Conservation (phyloP, 2,888 invertebrate species). For the Cosmopolites sordidus region DNA sequence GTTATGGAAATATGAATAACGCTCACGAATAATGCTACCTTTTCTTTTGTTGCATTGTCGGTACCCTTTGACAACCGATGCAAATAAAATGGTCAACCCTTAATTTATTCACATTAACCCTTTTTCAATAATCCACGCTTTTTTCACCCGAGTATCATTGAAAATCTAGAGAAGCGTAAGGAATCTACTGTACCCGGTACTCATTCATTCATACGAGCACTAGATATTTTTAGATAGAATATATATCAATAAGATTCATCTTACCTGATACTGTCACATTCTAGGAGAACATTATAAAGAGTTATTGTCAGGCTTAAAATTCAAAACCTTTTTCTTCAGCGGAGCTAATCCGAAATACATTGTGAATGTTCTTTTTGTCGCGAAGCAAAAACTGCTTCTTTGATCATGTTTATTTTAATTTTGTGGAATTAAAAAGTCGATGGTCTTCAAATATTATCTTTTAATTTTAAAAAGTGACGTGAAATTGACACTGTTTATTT, state of each 20-base stretch:
- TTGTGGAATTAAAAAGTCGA: neutral
- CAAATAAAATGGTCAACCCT: constrained; percentile 25
- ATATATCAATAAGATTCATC: constrained; percentile 13
- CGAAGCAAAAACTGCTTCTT: neutral
- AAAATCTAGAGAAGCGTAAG: constrained; percentile 27
- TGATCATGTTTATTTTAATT: neutral
- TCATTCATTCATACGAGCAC: constrained; percentile 21
- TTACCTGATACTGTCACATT: constrained; percentile 22
- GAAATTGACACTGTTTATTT: constrained; percentile 1
- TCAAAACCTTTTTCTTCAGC: constrained; percentile 12
- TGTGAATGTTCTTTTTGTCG: neutral
- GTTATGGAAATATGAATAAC: too few species aligned
- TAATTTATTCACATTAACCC: constrained; percentile 17
- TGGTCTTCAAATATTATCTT: neutral
- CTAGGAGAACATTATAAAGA: constrained; percentile 10
- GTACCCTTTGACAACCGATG: constrained; percentile 22
- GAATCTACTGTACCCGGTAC: constrained; percentile 18
- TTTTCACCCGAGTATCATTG: constrained; percentile 21
- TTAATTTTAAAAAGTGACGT: neutral
- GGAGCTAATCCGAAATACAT: constrained; percentile 9
- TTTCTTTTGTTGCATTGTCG: constrained; percentile 16
- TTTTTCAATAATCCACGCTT: constrained; percentile 25
- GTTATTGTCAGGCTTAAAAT: constrained; percentile 16
- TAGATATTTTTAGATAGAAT: constrained; percentile 9
- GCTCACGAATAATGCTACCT: too few species aligned